phyloP scores from a whole-genome alignment of 2,888 invertebrate species.

The Cataglyphis albicans region DNA sequence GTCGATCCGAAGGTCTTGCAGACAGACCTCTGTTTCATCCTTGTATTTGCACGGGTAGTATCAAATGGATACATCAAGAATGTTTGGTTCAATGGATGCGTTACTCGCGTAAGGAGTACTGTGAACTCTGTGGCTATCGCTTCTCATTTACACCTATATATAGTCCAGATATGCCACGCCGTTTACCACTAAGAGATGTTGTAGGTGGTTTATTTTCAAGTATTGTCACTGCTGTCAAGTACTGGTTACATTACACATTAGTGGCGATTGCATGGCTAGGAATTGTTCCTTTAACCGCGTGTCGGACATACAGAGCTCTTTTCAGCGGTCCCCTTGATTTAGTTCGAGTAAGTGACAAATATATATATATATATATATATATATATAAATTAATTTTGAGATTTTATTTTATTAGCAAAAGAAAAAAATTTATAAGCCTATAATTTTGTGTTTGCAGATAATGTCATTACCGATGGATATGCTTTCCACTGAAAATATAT shows the following conservation, averaged over 20 bases:
- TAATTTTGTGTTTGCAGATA: slow-evolving; percentile 83
- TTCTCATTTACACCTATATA: slow-evolving; percentile 99
- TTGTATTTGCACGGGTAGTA: slow-evolving; percentile 99
- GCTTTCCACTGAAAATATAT: slow-evolving; percentile 96
- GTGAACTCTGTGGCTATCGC: slow-evolving; percentile 98
- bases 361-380: neutral
- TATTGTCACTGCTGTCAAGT: slow-evolving; percentile 96
- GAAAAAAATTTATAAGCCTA: neutral
- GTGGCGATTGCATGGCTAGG: slow-evolving; percentile 99
- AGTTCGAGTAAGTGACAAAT: slow-evolving; percentile 86
- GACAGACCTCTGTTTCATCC: slow-evolving; percentile 99
- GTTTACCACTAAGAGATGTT: slow-evolving; percentile 97
- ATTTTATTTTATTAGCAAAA: neutral
- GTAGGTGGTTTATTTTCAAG: slow-evolving; percentile 96
- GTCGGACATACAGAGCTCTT: slow-evolving; percentile 96
- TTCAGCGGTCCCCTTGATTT: slow-evolving; percentile 96
- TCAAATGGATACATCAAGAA: slow-evolving; percentile 99
- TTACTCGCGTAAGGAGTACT: slow-evolving; percentile 99
- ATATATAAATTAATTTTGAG: neutral
- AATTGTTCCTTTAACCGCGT: slow-evolving; percentile 97
- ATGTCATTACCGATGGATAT: slow-evolving; percentile 96
- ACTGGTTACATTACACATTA: slow-evolving; percentile 98
- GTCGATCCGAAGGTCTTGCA: slow-evolving; percentile 96
- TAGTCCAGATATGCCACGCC: slow-evolving; percentile 99
- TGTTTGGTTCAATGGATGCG: slow-evolving; percentile 99